Evolutionary conservation across 2,888 invertebrate species (phyloP).

Genomic region (Malacosoma neustria): DNA sequence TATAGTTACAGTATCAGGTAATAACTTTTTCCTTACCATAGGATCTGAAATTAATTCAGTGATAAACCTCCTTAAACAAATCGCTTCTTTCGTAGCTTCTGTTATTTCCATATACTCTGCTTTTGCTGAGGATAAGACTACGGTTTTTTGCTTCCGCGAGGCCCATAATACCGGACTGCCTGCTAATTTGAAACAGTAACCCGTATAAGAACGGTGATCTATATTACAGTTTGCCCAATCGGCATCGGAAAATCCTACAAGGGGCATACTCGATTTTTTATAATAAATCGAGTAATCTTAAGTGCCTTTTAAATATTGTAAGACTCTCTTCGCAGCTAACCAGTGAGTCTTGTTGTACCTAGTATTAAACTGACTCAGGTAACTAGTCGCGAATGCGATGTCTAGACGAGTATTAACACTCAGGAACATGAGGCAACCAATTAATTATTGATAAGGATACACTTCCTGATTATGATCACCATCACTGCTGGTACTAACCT

Average conservation of each 20-base stretch:
- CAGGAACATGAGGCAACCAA: slow-evolving; percentile 1
- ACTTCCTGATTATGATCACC: too few species aligned
- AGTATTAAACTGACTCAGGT: too few species aligned
- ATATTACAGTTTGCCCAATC: not conserved
- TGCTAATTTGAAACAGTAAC: too few species aligned
- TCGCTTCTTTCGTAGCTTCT: not conserved
- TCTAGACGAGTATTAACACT: not conserved
- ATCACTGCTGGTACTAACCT: too few species aligned
- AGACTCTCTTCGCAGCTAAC: too few species aligned
- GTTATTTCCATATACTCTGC: not conserved
- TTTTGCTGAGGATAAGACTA: not conserved
- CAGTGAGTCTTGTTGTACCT: too few species aligned
- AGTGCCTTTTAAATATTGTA: not conserved
- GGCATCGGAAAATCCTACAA: not conserved
- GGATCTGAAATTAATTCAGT: too few species aligned
- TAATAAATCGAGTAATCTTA: not conserved
- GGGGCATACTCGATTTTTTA: not conserved
- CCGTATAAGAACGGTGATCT: not conserved
- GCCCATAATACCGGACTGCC: too few species aligned
- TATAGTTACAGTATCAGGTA: not conserved
- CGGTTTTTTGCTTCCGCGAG: not conserved
- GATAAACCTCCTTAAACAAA: too few species aligned
- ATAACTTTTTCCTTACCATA: too few species aligned
- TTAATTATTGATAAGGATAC: too few species aligned
- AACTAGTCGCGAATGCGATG: not conserved